These are phyloP conservation scores for Neoniphon sammara DNA, from an alignment of 2,797 vertebrate species.

Conservation along the genomic window DNA sequence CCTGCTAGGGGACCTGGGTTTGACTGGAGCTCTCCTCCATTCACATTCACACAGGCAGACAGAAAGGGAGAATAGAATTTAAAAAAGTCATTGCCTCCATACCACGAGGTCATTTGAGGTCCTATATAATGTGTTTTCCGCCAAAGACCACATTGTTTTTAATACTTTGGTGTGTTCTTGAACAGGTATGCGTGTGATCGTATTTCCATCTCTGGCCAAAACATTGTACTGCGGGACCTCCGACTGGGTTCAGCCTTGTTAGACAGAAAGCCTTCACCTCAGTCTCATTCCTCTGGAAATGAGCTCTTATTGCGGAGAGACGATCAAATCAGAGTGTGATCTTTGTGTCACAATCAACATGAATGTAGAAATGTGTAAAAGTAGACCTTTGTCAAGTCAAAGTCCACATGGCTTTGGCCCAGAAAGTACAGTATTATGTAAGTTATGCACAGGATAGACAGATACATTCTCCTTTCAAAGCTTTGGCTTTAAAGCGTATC, in stretches of 20 bases:
- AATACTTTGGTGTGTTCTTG: neutral
- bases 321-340: no score
- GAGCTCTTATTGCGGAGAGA: neutral
- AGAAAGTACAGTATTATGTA: neutral
- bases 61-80: neutral
- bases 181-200: neutral
- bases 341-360: no score
- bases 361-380: no score
- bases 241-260: neutral
- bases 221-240: neutral
- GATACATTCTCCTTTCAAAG: neutral
- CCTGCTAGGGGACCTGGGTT: conserved; percentile 6
- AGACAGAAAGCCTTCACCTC: neutral
- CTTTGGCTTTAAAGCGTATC: no score
- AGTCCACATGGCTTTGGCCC: no score
- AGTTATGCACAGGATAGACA: neutral
- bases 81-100: neutral
- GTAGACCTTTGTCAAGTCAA: no score
- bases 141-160: neutral
- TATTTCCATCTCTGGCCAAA: neutral
- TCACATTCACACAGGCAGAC: neutral
- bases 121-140: neutral
- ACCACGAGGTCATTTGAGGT: neutral
- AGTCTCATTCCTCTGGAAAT: conserved; percentile 2
- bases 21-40: neutral